Evolutionary conservation across 2,888 invertebrate genomes (phyloP).

Genomic region (Drosophila infuscata): DNA sequence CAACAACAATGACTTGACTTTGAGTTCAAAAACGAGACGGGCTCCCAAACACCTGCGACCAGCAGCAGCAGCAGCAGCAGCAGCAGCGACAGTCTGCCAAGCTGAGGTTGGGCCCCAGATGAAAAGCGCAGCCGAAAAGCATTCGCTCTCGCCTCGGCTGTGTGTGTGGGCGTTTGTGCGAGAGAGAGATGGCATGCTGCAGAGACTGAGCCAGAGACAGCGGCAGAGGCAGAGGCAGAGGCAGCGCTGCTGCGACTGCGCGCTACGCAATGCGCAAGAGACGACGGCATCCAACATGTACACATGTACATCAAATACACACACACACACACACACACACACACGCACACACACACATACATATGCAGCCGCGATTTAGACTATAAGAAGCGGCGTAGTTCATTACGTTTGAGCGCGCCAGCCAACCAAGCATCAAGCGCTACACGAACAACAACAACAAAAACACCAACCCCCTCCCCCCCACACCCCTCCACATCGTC

Average conservation of each 20-base stretch:
- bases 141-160: slow-evolving; percentile 40
- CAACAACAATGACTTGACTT: slow-evolving; percentile 71
- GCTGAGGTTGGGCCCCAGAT: slow-evolving; percentile 27
- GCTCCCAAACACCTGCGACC: slow-evolving; percentile 58
- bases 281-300: slow-evolving; percentile 30
- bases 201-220: not conserved
- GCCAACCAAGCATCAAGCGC: slow-evolving; percentile 69
- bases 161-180: slow-evolving; percentile 47
- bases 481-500: not conserved
- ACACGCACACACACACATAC: not conserved
- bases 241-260: slow-evolving; percentile 20
- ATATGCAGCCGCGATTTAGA: slow-evolving; percentile 27
- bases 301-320: not conserved
- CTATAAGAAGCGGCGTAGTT: slow-evolving; percentile 62
- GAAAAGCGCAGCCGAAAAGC: slow-evolving; percentile 65
- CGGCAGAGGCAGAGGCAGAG: not conserved
- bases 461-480: slow-evolving; percentile 25
- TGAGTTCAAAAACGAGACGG: slow-evolving; percentile 63
- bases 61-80: slow-evolving; percentile 11
- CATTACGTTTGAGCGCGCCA: slow-evolving; percentile 76
- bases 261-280: slow-evolving; percentile 44
- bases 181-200: slow-evolving; percentile 39
- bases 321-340: not conserved
- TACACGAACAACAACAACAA: slow-evolving; percentile 28
- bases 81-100: slow-evolving; percentile 11